Evolutionary conservation across 2,797 vertebrate species (phyloP).

Genomic region (Spatula versicolor): DNA sequence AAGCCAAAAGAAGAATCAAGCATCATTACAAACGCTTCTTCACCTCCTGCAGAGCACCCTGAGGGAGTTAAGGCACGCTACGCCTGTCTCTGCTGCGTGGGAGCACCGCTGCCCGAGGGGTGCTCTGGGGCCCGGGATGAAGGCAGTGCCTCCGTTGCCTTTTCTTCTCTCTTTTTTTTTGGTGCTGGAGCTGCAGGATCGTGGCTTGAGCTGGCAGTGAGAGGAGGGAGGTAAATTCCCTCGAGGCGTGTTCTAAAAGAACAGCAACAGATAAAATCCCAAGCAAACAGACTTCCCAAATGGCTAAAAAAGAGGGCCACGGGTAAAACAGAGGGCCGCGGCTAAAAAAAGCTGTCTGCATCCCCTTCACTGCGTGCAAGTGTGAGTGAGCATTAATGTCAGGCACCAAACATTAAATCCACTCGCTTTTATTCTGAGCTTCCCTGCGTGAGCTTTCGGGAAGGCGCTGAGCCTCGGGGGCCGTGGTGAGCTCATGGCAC

Average conservation of each 20-base stretch:
- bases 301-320: neutral
- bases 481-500: neutral
- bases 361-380: neutral
- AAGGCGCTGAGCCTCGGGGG: fast-evolving
- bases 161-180: neutral
- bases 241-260: neutral
- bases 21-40: neutral
- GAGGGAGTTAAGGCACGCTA: neutral
- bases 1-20: neutral
- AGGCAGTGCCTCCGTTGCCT: fast-evolving
- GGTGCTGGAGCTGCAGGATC: neutral
- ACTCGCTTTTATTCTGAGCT: neutral
- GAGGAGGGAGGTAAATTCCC: neutral
- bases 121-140: neutral
- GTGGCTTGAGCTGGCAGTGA: neutral
- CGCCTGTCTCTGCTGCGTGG: fast-evolving
- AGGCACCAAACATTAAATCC: neutral
- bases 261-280: neutral
- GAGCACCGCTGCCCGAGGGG: neutral
- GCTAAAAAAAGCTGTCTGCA: neutral
- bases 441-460: neutral
- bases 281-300: neutral
- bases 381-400: neutral
- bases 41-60: fast-evolving
- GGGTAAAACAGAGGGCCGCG: neutral